Conservation (phyloP, 2,797 vertebrate species). For the Fringilla coelebs region DNA sequence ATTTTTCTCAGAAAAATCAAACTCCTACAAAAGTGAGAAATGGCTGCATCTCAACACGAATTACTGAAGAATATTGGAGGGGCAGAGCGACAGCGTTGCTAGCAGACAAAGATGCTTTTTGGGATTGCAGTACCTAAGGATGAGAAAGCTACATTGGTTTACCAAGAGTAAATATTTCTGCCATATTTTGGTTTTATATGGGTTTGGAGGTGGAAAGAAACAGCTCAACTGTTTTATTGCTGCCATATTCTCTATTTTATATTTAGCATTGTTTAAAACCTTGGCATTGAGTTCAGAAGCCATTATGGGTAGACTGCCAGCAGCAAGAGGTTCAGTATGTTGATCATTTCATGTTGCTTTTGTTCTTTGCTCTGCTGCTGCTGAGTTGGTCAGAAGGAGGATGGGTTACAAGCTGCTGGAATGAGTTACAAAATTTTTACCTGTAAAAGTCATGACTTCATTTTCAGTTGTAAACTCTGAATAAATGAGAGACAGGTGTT, state of each 20-base stretch:
- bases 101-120: slow-evolving; percentile 37
- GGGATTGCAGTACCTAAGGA: slow-evolving; percentile 13
- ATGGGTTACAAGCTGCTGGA: background rate
- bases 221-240: slow-evolving; percentile 33
- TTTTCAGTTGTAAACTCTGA: slow-evolving; percentile 65
- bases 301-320: slow-evolving; percentile 33
- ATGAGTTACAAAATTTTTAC: slow-evolving; percentile 1
- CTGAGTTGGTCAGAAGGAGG: background rate
- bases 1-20: background rate
- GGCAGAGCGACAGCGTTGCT: background rate
- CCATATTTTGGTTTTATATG: slow-evolving; percentile 59
- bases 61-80: background rate
- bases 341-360: background rate
- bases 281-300: slow-evolving; percentile 35
- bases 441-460: slow-evolving; percentile 54
- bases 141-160: slow-evolving; percentile 34
- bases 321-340: background rate
- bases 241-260: slow-evolving; percentile 26
- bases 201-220: slow-evolving; percentile 10
- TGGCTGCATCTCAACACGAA: accelerated
- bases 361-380: background rate
- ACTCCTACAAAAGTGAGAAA: background rate
- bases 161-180: slow-evolving; percentile 63
- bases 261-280: slow-evolving; percentile 49
- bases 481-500: slow-evolving; percentile 68